Base-by-base conservation (phyloP, 2,113 vertebrate genomes). In the Pseudorhombus dupliciocellatus region DNA sequence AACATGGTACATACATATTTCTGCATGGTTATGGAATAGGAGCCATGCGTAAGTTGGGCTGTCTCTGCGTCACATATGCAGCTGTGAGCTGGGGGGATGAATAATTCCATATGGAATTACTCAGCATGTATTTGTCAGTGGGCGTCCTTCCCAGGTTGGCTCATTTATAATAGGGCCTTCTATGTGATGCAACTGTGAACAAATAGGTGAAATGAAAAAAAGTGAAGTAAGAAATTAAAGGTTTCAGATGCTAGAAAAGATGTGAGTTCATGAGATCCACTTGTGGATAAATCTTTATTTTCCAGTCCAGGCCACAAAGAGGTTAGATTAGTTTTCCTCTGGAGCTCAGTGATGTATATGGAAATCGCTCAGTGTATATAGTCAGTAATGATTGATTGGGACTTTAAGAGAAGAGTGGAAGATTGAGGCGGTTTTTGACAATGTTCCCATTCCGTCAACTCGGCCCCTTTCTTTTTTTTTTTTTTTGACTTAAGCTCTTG, bases 381-480 rank as follows among this genome's bases (percentile, higher is more conserved):
- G 42, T 15, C 15, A n/a, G 3, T 8, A 21, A 50, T 21, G 46
- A 50, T 8, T 21, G 46, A 50, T 50, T 50, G 46, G 18, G 18
- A 50, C 20, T n/a, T 10, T 50, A n/a, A n/a, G 46, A 50, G 46
- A n/a, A 50, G 46, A 50, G 18, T 50, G n/a, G 21, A 70, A 54
- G 58, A 76, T 31, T 74, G 56, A 50, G 46, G 53, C 60, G 68
- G 34, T 68, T 80, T 80, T 72, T 75, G 63, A 75, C 76, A 80
- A 73, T 53, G 84, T 79, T 85, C 78, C 73, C 77, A 89, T 81
- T 84, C 73, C 48, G 69, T 81, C 83, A 85, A 84, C 40, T 78
- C 76, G 31, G 67, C 73, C 51, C 58, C 70, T 80, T 80, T 83
- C 82, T 84, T 83, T 24, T 53, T 78, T 70, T 68, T 73, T 80